Evolutionary conservation across 1,140 invertebrate genomes (phyloP), one percentile per base, ranked within the genome.

Genomic region (Lepidostoma basale): DNA sequence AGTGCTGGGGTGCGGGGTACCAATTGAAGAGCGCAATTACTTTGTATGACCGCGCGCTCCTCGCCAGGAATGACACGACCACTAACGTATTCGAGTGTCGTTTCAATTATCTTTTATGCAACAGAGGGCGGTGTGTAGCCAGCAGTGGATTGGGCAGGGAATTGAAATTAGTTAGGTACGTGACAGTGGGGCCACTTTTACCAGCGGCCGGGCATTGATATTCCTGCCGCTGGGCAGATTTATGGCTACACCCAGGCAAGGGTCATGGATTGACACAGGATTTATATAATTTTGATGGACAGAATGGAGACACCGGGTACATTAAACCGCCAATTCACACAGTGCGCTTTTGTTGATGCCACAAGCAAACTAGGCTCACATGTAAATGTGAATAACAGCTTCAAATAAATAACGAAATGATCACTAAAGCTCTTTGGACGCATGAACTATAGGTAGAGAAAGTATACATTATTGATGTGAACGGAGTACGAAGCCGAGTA

Each of bases 61-160:
- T 58, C 54, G 33, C 9, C 18, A 8, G 33, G 39, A 16, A 14
- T 16, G 42, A 16, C 42, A 36, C 20, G 26, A 25, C 14, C 56
- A 36, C 47, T 62, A 52, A 25, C 58, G 58, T 69, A 69, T 69
- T 69, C 67, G 36, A 33, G 23, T 56, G 47, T 65, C 67, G 60
- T 44, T 45, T 54, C 45, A 47, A 64, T 63, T 69, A 69, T 69
- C 49, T 64, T 69, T 69, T 69, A 69, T 69, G 67, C 67, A 69
- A 64, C 25, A 33, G 60, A 52, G 60, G 60, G 40, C 44, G 42
- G 60, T 22, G 33, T 33, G 14, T 26, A 2, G 60, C 36, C 33
- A 63, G 44, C 59, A 36, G 39, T 64, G 60, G 39, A 59, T 14
- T 62, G 62, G 45, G 33, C 26, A 23, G 45, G 26, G 62, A 69